Evolutionary conservation across 2,113 vertebrate species (phyloP), one percentile per base, ranked within the genome.

Genomic region (Semnornis frantzii): DNA sequence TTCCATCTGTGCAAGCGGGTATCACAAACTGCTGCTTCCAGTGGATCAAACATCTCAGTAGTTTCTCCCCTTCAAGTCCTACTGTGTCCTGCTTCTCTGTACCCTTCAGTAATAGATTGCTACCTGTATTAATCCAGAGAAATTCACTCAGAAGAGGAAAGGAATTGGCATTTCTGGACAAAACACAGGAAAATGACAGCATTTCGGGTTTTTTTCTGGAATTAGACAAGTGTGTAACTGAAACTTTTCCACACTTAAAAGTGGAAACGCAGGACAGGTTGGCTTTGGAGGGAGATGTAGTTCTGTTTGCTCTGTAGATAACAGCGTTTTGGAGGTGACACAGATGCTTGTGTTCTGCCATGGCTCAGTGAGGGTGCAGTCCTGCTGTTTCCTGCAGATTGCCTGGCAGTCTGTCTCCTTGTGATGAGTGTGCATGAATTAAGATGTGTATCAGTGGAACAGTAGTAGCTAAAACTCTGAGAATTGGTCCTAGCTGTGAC

Each of bases 401-500:
- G 24, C n/a, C 34, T 0, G 0, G 9, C 31, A 34, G 10, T 25
- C 50, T 15, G 10, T 46, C 50, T 50, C 17, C 24, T 75, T 24
- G 12, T 20, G 8, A 23, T 0, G 2, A 52, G 30, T 2, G 11
- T 5, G 0, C 2, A 0, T 18, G 39, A 55, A 7, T 58, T 33
- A 31, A 33, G 57, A 7, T 17, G 15, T 62, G 64, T 86, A 16
- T 55, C 16, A 19, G 19, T 27, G 31, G 19, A 18, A 12, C 13
- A 28, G 31, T 6, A 70, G 37, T 20, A 5, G 25, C 48, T n/a
- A n/a, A n/a, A n/a, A n/a, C n/a, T 48, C 66, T 64, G 57, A n/a
- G 42, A 25, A 16, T 5, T 10, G 25, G 12, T 33, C 34, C 8
- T 18, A 34, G 37, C 27, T 3, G 0, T 16, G 31, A 27, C 19